Evolutionary conservation across 2,797 vertebrate species (phyloP).

Genomic region (Myotis vivesi): DNA sequence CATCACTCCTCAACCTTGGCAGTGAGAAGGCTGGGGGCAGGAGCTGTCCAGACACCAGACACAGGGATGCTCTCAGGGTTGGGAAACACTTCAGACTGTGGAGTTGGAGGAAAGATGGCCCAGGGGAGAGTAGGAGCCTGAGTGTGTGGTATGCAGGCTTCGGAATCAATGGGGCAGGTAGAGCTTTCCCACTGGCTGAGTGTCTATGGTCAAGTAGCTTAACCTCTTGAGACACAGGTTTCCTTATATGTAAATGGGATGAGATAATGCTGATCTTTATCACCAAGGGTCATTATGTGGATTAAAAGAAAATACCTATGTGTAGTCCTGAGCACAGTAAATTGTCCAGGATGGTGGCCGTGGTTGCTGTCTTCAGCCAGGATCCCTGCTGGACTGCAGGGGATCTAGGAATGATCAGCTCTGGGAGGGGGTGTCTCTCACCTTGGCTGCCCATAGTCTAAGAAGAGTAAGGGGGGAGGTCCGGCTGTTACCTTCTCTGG

Average conservation of each 20-base stretch:
- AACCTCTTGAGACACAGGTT: neutral
- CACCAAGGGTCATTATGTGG: neutral
- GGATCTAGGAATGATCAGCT: neutral
- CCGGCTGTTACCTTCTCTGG: neutral
- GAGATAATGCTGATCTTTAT: neutral
- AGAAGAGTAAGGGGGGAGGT: neutral
- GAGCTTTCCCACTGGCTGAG: neutral
- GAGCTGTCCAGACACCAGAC: neutral
- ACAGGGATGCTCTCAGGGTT: neutral
- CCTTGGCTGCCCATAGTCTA: neutral
- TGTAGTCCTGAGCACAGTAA: neutral
- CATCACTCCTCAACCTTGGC: neutral
- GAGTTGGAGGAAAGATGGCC: neutral
- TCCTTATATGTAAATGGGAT: neutral
- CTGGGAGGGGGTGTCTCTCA: neutral
- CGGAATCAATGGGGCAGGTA: neutral
- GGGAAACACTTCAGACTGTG: neutral
- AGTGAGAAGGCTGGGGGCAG: neutral
- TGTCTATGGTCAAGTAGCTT: neutral
- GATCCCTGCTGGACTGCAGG: neutral
- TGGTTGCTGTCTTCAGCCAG: neutral
- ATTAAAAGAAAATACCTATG: neutral
- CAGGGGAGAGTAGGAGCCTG: neutral
- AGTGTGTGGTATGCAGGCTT: neutral
- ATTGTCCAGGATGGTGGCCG: fast-evolving